Conservation (phyloP, 1,140 invertebrate genomes). For the Plectus sambesii region DNA sequence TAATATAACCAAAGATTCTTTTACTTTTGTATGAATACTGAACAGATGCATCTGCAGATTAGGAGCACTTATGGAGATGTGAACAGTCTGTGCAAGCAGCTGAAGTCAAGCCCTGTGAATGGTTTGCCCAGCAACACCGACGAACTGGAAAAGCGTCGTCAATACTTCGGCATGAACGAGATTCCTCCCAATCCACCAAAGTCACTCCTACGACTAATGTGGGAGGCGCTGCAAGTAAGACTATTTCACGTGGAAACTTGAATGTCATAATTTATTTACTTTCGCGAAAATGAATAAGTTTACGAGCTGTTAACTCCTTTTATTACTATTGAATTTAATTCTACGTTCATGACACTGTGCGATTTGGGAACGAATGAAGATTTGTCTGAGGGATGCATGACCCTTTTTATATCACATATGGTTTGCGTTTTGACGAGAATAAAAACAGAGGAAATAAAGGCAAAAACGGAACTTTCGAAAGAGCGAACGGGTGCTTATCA, state of each 20-base stretch:
- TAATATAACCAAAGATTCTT: too few relatives aligned
- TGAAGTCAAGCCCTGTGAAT: constrained; percentile 90
- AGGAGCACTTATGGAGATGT: constrained; percentile 68
- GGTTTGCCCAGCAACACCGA: constrained; percentile 65
- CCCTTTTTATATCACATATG: constrained; percentile 13
- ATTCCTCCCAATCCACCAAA: constrained; percentile 98
- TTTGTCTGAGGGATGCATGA: constrained; percentile 7
- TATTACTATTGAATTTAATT: neutral
- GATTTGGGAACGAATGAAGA: neutral
- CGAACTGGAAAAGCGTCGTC: constrained; percentile 72
- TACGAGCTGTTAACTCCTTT: constrained; percentile 3
- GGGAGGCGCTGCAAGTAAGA: constrained; percentile 85
- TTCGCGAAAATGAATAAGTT: neutral
- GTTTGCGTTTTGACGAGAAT: constrained; percentile 9
- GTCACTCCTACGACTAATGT: constrained; percentile 91
- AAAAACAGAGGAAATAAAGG: too few relatives aligned
- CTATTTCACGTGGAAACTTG: too few relatives aligned
- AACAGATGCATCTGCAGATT: too few relatives aligned
- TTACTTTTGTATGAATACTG: too few relatives aligned
- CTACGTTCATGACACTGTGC: neutral
- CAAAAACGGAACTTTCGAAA: too few relatives aligned
- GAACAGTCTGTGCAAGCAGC: constrained; percentile 73
- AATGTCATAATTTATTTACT: constrained; percentile 1
- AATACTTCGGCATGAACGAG: constrained; percentile 88
- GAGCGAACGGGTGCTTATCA: too few relatives aligned